phyloP scores from a whole-genome alignment of 2,113 vertebrate genomes.

The Microtus ochrogaster region DNA sequence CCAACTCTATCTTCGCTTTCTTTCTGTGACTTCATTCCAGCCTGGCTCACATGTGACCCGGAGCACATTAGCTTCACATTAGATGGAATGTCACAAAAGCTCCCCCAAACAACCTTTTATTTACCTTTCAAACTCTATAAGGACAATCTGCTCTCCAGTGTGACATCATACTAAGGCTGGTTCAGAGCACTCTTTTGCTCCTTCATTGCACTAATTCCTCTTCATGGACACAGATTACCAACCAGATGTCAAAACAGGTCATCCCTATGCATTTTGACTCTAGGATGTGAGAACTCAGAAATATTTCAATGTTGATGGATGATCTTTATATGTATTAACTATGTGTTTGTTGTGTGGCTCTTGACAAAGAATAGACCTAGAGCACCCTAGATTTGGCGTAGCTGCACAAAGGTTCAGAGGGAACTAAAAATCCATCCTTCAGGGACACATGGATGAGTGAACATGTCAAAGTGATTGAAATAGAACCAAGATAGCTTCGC shows the following conservation, averaged over 20 bases:
- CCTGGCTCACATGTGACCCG: conserved; percentile 84
- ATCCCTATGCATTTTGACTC: background rate
- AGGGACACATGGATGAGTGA: background rate
- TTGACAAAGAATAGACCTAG: background rate
- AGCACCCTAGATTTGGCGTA: background rate
- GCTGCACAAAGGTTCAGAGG: background rate
- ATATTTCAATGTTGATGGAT: background rate
- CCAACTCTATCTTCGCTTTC: conserved; percentile 84
- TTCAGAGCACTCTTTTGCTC: conserved; percentile 85
- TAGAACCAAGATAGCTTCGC: background rate
- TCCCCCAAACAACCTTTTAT: conserved; percentile 87
- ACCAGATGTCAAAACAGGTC: conserved; percentile 80
- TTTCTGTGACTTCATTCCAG: conserved; percentile 85
- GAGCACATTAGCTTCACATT: conserved; percentile 85
- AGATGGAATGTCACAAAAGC: conserved; percentile 86
- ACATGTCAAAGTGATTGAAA: background rate
- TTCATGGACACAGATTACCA: conserved; percentile 80
- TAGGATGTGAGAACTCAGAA: background rate
- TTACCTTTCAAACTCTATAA: conserved; percentile 88
- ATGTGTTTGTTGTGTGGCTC: background rate
- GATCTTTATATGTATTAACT: background rate
- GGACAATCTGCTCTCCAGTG: conserved; percentile 79
- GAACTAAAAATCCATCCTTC: background rate
- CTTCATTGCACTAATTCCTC: conserved; percentile 79
- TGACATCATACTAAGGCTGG: conserved; percentile 87